Percentiles rank a stretch among this genome's conserved stretches.
phyloP scores from a whole-genome alignment of 1,140 invertebrate genomes.

The Trypoxylus dichotomus region DNA sequence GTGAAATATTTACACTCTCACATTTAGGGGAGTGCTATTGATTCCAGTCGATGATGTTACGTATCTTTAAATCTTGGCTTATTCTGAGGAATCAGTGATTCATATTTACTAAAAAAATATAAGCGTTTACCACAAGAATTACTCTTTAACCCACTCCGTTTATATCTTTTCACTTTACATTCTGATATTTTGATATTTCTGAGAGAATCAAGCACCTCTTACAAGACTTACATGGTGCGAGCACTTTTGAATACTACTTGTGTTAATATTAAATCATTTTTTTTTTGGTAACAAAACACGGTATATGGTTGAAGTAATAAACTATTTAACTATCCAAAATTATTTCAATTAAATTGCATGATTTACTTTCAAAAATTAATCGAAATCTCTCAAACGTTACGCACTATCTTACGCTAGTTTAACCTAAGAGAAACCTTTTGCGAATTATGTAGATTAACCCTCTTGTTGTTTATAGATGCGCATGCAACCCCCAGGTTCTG shows the following conservation, averaged over 20 bases:
- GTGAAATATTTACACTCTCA: too few relatives aligned
- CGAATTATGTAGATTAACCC: constrained; percentile 30
- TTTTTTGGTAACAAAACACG: neutral
- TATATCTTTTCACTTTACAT: too few relatives aligned
- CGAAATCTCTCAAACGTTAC: neutral
- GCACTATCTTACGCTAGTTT: constrained; percentile 18
- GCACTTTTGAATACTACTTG: neutral
- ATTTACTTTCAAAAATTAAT: constrained; percentile 1
- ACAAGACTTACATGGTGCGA: neutral
- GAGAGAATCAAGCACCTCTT: neutral
- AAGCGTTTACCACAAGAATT: neutral
- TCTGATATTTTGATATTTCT: neutral
- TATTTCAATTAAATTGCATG: neutral
- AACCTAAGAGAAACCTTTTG: neutral
- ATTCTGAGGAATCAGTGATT: neutral
- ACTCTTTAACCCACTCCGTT: neutral
- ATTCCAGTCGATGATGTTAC: too few relatives aligned
- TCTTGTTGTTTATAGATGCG: constrained; percentile 61
- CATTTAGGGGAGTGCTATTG: too few relatives aligned
- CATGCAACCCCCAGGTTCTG: constrained; percentile 64
- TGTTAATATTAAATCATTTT: too few relatives aligned
- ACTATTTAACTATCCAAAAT: neutral
- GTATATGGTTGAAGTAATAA: neutral
- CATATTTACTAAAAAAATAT: neutral
- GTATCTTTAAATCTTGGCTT: too few relatives aligned